phyloP scores from a whole-genome alignment of 2,797 vertebrate species.

The Euphonia xanthogaster region DNA sequence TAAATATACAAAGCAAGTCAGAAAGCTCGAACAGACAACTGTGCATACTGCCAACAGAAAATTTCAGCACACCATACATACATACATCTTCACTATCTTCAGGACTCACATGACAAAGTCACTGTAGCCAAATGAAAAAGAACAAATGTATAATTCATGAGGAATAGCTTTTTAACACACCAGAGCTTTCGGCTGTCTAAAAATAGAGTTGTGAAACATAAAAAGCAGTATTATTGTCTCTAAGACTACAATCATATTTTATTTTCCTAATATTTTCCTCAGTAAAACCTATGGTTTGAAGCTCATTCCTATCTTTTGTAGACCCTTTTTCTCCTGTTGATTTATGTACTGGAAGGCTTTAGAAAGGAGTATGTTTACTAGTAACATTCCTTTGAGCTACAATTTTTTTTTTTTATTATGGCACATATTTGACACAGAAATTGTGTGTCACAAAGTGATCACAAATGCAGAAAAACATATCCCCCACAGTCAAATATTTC shows the following conservation, averaged over 20 bases:
- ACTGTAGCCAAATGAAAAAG: conserved; percentile 59
- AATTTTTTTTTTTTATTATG: not conserved
- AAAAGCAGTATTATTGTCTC: conserved; percentile 40
- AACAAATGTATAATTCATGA: conserved; percentile 75
- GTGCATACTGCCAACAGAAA: conserved; percentile 10
- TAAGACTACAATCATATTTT: conserved; percentile 16
- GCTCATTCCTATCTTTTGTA: not conserved
- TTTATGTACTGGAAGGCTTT: conserved; percentile 47
- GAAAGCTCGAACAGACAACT: not conserved
- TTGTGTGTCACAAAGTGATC: not conserved
- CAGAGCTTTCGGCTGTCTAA: conserved; percentile 64
- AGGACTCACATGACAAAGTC: conserved; percentile 65
- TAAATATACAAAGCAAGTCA: conserved; percentile 19
- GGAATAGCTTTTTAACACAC: conserved; percentile 59
- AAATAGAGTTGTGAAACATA: conserved; percentile 65
- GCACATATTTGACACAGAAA: not conserved
- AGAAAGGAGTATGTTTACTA: conserved; percentile 32
- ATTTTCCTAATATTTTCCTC: conserved; percentile 13
- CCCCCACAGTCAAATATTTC: not conserved
- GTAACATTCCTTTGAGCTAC: not conserved
- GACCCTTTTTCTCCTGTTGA: not conserved
- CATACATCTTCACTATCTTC: conserved; percentile 38
- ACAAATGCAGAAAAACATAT: not conserved
- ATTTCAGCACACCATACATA: conserved; percentile 7
- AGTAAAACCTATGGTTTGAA: not conserved